Base-by-base conservation (phyloP, 2,797 vertebrate genomes). In the Taenioides sp. region DNA sequence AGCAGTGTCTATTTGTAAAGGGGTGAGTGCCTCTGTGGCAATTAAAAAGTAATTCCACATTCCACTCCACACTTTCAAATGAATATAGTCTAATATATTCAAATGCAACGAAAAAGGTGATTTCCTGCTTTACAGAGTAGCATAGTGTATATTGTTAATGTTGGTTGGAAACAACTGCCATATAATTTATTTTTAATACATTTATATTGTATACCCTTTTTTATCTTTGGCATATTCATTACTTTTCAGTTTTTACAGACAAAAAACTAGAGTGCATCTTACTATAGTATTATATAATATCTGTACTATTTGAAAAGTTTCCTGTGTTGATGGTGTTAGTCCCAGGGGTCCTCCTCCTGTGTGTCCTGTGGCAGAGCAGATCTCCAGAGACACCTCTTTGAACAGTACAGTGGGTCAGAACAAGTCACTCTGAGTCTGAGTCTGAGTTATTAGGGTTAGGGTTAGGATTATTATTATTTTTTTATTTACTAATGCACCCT, bases 1-100 rank as follows among this genome's bases (percentile, higher is more conserved):
- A 88, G 96, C 97, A 0, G 96, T 98, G 63, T 97, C 96, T 78
- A 95, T 98, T 92, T 98, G 97, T 93, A 98, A 98, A 91, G 97
- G 96, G 91, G 97, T 98, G 79, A 95, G 96, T 92, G 23, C 23
- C 16, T 2, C 34, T 5, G 18, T 62, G 7, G 34, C 18, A 20
- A 17, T 14, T 23, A 4, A 23, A 58, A 25, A 58, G 12, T 23
- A 14, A 16, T 23, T 5, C 11, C 23, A 58, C 7, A 16, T n/a
- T 37, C 9, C 34, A 10, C 34, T 37, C 2, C 9, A n/a, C 49
- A 50, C 49, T 50, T 4, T 50, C 1, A 57, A 23, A 57, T 25
- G 0, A 9, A 54, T 52, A 52, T 55, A 55, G 52, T 22, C 52
- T 7, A 54, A 3, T 11, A 54, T 20, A 11, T 7, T 18, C 18